phyloP scores from a whole-genome alignment of 1,140 invertebrate species.

The Fopius arisanus region DNA sequence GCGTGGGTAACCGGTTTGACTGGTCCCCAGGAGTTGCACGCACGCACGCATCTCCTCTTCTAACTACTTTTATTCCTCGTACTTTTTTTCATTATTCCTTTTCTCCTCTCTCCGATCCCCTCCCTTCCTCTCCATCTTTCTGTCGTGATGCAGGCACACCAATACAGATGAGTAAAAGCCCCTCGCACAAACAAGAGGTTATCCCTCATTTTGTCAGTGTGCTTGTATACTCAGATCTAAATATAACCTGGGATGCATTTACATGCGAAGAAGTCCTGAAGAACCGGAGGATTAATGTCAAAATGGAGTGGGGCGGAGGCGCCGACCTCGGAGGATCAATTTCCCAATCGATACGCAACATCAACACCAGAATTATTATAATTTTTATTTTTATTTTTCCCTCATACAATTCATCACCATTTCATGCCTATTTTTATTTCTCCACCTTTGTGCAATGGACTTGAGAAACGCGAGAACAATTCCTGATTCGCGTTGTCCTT shows the following conservation, averaged over 20 bases:
- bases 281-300: slow-evolving; percentile 61
- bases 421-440: not conserved
- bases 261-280: slow-evolving; percentile 59
- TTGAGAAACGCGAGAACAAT: slow-evolving; percentile 16
- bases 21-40: slow-evolving; percentile 57
- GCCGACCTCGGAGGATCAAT: slow-evolving; percentile 20
- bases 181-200: slow-evolving; percentile 15
- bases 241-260: slow-evolving; percentile 60
- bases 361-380: slow-evolving; percentile 3
- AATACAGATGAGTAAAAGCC: not conserved
- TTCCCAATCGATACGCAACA: slow-evolving; percentile 19
- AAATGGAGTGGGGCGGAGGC: slow-evolving; percentile 50
- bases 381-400: slow-evolving; percentile 10
- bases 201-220: slow-evolving; percentile 21
- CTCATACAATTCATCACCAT: not conserved
- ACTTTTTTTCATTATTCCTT: slow-evolving; percentile 6
- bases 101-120: slow-evolving; percentile 13
- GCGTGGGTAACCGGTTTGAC: slow-evolving; percentile 63
- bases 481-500: slow-evolving; percentile 19
- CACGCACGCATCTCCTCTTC: slow-evolving; percentile 45
- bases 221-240: slow-evolving; percentile 51
- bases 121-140: not conserved
- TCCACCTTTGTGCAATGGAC: not conserved
- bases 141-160: slow-evolving; percentile 8
- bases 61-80: slow-evolving; percentile 25